phyloP scores from a whole-genome alignment of 2,888 invertebrate genomes.

The Malacosoma neustria region DNA sequence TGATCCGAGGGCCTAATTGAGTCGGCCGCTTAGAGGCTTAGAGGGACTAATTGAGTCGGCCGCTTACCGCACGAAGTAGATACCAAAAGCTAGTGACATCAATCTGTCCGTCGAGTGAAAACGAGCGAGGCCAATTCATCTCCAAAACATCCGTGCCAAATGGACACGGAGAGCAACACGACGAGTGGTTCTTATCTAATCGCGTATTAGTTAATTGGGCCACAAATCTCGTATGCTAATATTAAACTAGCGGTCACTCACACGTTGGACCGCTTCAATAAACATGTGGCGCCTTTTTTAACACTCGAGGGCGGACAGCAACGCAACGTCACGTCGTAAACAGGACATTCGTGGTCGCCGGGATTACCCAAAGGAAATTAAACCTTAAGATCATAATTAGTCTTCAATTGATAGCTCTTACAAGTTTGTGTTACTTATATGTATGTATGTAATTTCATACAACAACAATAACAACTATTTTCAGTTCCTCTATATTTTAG shows the following conservation, averaged over 20 bases:
- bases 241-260: not conserved
- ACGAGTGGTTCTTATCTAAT: not conserved
- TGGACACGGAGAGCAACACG: not conserved
- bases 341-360: conserved; percentile 3
- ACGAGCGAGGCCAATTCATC: not conserved
- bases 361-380: conserved; percentile 15
- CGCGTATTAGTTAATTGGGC: not conserved
- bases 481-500: too few relatives aligned
- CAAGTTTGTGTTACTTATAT: too few relatives aligned
- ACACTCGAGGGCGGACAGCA: conserved; percentile 9
- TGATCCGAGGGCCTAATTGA: not conserved
- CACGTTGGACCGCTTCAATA: not conserved
- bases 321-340: not conserved
- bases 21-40: not conserved
- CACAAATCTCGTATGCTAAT: not conserved
- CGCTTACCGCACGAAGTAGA: not conserved
- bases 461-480: too few relatives aligned
- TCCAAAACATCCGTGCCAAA: not conserved
- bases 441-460: too few relatives aligned
- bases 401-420: too few relatives aligned
- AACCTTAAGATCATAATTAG: too few relatives aligned
- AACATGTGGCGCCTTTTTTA: not conserved
- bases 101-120: not conserved
- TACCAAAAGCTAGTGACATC: not conserved
- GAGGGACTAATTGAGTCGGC: too few relatives aligned